phyloP scores from a whole-genome alignment of 2,113 vertebrate genomes.

The Phylloscopus trochilus region DNA sequence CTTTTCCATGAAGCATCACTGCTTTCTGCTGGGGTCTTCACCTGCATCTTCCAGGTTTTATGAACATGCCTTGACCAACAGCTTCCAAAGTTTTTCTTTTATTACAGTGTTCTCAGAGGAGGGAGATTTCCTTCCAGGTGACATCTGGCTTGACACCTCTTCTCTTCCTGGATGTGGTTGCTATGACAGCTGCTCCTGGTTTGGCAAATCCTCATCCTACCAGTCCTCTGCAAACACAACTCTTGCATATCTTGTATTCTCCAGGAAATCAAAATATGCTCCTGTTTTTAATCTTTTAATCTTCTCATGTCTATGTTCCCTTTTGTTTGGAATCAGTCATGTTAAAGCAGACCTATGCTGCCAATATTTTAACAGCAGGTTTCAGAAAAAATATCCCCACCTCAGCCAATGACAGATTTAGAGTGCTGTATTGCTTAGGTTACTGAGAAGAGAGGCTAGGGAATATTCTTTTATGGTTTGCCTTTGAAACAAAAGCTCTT shows the following conservation, averaged over 20 bases:
- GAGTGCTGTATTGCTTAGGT: neutral
- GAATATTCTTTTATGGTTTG: neutral
- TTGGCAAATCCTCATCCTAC: neutral
- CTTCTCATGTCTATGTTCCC: neutral
- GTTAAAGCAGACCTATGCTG: conserved; percentile 1
- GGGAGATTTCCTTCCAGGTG: neutral
- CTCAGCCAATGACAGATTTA: neutral
- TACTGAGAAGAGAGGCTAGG: neutral
- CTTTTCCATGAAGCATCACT: neutral
- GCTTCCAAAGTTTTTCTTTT: neutral
- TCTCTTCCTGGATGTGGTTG: neutral
- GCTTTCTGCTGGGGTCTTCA: neutral
- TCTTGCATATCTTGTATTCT: neutral
- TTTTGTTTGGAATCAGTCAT: conserved; percentile 29
- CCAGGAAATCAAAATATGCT: neutral
- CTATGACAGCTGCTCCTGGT: conserved; percentile 3
- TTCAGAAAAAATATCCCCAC: neutral
- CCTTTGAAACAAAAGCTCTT: conserved; percentile 13
- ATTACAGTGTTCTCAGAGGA: neutral
- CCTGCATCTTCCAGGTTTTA: neutral
- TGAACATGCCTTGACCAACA: neutral
- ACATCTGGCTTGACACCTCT: neutral
- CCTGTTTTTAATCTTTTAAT: conserved; percentile 21
- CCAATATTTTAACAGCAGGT: neutral
- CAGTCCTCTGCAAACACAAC: neutral